Conservation (phyloP, 2,888 invertebrate genomes). For the Athalia circularis region DNA sequence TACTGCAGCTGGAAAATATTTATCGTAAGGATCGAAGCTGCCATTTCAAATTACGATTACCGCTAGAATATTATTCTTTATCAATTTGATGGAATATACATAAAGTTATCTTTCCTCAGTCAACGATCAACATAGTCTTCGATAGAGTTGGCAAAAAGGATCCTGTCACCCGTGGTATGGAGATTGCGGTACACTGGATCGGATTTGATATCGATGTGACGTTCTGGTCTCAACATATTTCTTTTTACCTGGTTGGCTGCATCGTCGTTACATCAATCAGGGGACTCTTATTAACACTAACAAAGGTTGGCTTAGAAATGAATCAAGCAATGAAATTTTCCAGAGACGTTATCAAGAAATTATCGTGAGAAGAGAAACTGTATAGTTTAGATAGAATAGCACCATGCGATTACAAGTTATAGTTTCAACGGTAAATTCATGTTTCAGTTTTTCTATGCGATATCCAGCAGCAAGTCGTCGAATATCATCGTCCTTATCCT, state of each 20-base stretch:
- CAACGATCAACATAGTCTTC: slow-evolving; percentile 98
- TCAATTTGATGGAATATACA: background rate
- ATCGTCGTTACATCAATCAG: slow-evolving; percentile 98
- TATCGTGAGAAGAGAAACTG: background rate
- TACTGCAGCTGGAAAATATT: slow-evolving; percentile 99
- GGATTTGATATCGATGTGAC: slow-evolving; percentile 97
- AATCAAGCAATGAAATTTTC: slow-evolving; percentile 5
- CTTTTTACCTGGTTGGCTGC: slow-evolving; percentile 96
- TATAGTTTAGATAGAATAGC: background rate
- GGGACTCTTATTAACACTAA: slow-evolving; percentile 95
- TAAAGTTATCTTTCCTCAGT: slow-evolving; percentile 78
- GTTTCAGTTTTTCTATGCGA: slow-evolving; percentile 98
- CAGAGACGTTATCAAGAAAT: background rate
- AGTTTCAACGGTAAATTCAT: slow-evolving; percentile 9
- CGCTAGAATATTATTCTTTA: too few species aligned
- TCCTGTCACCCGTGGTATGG: slow-evolving; percentile 96
- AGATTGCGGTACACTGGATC: slow-evolving; percentile 97
- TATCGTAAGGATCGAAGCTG: slow-evolving; percentile 83
- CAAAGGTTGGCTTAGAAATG: slow-evolving; percentile 82
- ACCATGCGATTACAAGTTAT: background rate
- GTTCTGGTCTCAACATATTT: slow-evolving; percentile 99
- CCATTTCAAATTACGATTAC: background rate
- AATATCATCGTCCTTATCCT: slow-evolving; percentile 97
- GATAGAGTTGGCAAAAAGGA: slow-evolving; percentile 99
- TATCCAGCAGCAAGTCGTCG: slow-evolving; percentile 98